Conservation (phyloP, 2,797 vertebrate genomes). For the Hephaestus fuliginosus region DNA sequence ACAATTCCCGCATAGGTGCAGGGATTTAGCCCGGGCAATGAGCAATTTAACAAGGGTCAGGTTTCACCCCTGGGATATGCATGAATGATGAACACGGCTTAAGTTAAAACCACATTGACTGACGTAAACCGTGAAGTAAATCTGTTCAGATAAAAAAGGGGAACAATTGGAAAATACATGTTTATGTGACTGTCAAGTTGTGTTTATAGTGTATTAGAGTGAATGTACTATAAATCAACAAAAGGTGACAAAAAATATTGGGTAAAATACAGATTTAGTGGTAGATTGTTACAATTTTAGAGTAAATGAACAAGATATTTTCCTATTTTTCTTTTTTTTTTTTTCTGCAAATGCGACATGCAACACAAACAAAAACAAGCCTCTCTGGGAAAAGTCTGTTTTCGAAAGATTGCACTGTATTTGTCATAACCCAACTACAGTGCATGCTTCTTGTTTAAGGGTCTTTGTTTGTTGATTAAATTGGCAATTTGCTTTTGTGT, state of each 20-base stretch:
- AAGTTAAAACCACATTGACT: constrained; percentile 31
- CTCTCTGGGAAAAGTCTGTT: not conserved
- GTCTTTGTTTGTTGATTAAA: constrained; percentile 82
- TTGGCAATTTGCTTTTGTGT: constrained; percentile 82
- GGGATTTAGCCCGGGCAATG: constrained; percentile 67
- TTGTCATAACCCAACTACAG: constrained; percentile 29
- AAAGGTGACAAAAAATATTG: not conserved
- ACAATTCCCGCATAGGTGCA: constrained; percentile 37
- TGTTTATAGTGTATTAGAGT: not conserved
- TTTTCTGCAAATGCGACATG: not conserved
- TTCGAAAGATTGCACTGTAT: constrained; percentile 2
- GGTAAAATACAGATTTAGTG: constrained; percentile 3
- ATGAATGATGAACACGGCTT: constrained; percentile 52
- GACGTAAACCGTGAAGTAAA: constrained; percentile 26
- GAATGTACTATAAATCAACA: not conserved
- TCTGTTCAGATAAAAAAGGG: constrained; percentile 11
- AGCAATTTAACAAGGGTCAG: constrained; percentile 69
- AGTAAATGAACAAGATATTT: not conserved
- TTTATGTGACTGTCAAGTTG: not conserved
- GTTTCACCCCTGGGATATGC: constrained; percentile 62
- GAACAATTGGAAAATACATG: not conserved
- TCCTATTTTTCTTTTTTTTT: not conserved
- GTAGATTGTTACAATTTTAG: not conserved
- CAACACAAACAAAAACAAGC: not conserved
- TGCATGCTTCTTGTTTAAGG: constrained; percentile 54